Percentiles rank a stretch among this genome's conserved stretches.
These are phyloP conservation scores for Dendrolimus punctatus DNA, from an alignment of 1,140 invertebrate genomes.

Conservation along the genomic window DNA sequence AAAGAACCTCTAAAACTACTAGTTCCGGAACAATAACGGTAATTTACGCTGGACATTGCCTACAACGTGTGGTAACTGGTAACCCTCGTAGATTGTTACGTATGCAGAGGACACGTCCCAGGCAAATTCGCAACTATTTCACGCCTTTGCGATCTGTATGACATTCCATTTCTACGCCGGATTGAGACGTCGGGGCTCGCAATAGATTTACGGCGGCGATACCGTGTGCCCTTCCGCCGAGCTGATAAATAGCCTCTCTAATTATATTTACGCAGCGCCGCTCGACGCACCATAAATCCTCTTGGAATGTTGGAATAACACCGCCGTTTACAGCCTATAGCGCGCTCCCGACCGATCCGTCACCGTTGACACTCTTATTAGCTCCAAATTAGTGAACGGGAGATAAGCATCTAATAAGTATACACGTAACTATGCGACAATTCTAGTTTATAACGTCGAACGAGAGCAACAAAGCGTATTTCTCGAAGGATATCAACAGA, in stretches of 20 bases:
- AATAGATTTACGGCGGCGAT: slow-evolving; percentile 56
- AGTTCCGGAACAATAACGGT: no score
- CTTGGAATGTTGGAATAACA: slow-evolving; percentile 50
- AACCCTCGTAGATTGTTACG: slow-evolving; percentile 43
- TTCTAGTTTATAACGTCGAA: neutral
- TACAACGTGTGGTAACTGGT: slow-evolving; percentile 10
- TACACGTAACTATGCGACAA: slow-evolving; percentile 14
- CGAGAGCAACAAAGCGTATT: no score
- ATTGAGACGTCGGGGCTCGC: slow-evolving; percentile 55
- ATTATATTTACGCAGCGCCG: slow-evolving; percentile 67
- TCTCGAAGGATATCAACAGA: no score
- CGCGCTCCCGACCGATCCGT: slow-evolving; percentile 31
- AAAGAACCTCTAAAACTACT: no score
- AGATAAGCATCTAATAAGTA: slow-evolving; percentile 29
- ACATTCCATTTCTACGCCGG: slow-evolving; percentile 41
- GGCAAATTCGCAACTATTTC: slow-evolving; percentile 18
- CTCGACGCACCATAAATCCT: slow-evolving; percentile 51
- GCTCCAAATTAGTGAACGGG: slow-evolving; percentile 26
- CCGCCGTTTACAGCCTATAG: slow-evolving; percentile 38
- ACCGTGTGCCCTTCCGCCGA: slow-evolving; percentile 53
- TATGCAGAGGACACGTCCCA: slow-evolving; percentile 22
- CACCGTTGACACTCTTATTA: slow-evolving; percentile 33
- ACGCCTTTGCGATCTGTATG: slow-evolving; percentile 20
- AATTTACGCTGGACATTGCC: neutral
- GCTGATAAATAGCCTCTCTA: slow-evolving; percentile 65